Evolutionary conservation across 1,140 invertebrate genomes (phyloP).

Genomic region (Heliconius eleuchia): DNA sequence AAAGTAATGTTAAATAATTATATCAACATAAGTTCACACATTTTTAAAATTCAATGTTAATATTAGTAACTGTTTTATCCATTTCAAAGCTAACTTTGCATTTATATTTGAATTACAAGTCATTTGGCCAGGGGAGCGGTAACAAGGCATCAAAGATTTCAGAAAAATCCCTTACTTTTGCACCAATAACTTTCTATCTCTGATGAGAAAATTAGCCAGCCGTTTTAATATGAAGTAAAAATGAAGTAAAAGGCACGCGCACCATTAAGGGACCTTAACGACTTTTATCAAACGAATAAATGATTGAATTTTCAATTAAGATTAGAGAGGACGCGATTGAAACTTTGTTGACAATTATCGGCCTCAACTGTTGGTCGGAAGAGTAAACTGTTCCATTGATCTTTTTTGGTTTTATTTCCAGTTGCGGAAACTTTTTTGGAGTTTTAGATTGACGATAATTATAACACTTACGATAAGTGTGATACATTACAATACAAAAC

Average conservation of each 20-base stretch:
- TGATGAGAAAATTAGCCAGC: constrained; percentile 64
- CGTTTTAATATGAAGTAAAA: constrained; percentile 67
- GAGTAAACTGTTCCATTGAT: constrained; percentile 48
- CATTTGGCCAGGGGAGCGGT: constrained; percentile 25
- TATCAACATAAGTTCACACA: too few relatives aligned
- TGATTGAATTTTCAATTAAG: constrained; percentile 80
- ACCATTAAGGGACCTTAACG: constrained; percentile 72
- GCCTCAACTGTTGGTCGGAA: constrained; percentile 39
- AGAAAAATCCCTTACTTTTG: constrained; percentile 46
- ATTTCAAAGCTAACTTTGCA: too few relatives aligned
- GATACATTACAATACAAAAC: neutral
- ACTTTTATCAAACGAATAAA: constrained; percentile 77
- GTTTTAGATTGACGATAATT: neutral
- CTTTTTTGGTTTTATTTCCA: neutral
- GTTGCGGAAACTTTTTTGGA: constrained; percentile 7
- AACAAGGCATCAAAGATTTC: constrained; percentile 28
- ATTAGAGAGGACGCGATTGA: constrained; percentile 60
- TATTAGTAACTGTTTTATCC: too few relatives aligned
- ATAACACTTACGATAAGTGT: neutral
- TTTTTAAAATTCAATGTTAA: too few relatives aligned
- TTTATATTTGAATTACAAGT: constrained; percentile 26
- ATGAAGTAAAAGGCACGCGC: constrained; percentile 61
- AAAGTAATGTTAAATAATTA: too few relatives aligned
- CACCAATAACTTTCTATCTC: constrained; percentile 47
- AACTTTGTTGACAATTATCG: constrained; percentile 74